Evolutionary conservation across 2,888 invertebrate species (phyloP), one percentile per base, ranked within the genome.

Genomic region (Scaptomyza tumidula): DNA sequence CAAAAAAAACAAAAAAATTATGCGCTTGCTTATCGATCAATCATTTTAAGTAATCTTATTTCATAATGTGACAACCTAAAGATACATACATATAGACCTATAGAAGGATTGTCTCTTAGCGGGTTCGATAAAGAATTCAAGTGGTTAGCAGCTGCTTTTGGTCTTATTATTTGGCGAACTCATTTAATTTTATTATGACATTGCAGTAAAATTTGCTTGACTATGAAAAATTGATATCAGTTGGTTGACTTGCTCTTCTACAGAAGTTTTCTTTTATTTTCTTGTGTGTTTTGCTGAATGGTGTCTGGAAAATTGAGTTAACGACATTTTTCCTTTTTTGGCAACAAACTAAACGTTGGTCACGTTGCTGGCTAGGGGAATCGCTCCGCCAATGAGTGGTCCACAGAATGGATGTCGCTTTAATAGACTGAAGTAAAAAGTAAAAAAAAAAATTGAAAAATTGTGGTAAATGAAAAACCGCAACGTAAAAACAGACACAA

Each of bases 121-220:
- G 11, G 10, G 11, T 4, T 19, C 19, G 9, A 11, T 37, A 27
- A 27, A 46, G 35, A n/a, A 33, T 10, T 10, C 33, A 10, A 14
- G 10, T 39, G 9, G 44, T 13, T 14, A 46, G 27, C 39, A 56
- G 41, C 59, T 61, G 68, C 39, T 39, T 6, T 41, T 41, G 31
- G 16, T 19, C 46, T 50, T 50, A 41, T 52, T 64, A 50, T 67
- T 71, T 39, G 63, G 71, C 55, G 55, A 78, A 71, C 57, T 77
- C 74, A 73, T 75, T 71, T 83, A 65, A 75, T 83, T 80, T 83
- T 75, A 80, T 88, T 86, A 82, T 88, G 77, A 86, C 83, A 73
- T 65, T 54, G 76, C 83, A 75, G 54, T 72, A 58, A 76, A 74
- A 29, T 65, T 46, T 61, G 66, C 71, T 70, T 61, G 69, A 65